Conservation (phyloP, 2,113 vertebrate species). For the Okapia johnstoni region DNA sequence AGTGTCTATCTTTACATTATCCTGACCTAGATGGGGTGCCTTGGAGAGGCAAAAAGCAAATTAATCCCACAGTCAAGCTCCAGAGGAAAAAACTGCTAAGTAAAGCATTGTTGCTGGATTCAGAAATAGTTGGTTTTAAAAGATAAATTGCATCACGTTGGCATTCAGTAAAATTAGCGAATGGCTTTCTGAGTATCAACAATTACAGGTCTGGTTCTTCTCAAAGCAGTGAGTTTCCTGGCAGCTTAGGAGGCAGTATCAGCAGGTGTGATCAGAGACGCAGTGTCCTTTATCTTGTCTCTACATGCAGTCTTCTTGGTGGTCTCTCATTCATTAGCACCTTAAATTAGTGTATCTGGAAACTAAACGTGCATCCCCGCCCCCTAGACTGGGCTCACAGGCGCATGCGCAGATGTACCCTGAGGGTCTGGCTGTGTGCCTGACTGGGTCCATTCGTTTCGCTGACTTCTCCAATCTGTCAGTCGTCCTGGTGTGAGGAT, state of each 20-base stretch:
- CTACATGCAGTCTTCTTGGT: background rate
- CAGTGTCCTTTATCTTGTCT: background rate
- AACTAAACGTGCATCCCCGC: background rate
- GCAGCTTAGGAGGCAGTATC: background rate
- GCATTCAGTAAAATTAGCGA: background rate
- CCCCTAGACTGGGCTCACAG: no score
- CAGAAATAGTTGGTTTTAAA: background rate
- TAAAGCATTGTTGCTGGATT: background rate
- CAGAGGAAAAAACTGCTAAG: background rate
- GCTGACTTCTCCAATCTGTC: background rate
- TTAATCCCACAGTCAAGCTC: background rate
- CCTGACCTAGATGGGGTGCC: background rate
- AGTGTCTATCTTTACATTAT: background rate
- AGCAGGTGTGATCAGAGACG: background rate
- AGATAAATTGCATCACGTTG: background rate
- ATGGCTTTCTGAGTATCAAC: background rate
- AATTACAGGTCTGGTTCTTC: background rate
- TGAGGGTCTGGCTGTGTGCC: background rate
- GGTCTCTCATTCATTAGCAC: background rate
- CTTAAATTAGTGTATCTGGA: background rate
- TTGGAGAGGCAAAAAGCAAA: background rate
- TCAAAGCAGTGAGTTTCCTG: background rate
- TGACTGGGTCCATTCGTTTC: no score
- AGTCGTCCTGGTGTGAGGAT: background rate
- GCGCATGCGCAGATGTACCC: fast-evolving